These are phyloP conservation scores for Elysia crispata DNA, from an alignment of 2,888 invertebrate species.

Conservation along the genomic window DNA sequence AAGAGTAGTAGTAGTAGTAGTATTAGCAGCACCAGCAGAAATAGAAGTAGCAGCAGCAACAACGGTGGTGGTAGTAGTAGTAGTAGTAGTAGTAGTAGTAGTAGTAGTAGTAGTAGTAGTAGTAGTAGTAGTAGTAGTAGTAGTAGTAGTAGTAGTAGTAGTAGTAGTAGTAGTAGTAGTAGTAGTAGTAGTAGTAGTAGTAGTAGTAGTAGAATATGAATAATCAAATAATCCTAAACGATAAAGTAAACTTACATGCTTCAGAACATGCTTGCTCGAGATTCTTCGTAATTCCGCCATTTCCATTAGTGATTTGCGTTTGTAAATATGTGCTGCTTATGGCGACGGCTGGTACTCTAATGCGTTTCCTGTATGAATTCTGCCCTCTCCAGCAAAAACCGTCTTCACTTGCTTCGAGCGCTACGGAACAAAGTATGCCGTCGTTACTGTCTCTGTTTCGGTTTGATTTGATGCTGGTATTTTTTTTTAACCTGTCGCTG, in stretches of 20 bases:
- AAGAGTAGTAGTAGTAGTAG: background rate
- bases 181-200: background rate
- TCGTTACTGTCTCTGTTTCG: too few relatives aligned
- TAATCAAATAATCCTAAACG: background rate
- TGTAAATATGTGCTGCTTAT: too few relatives aligned
- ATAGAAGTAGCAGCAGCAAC: background rate
- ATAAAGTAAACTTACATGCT: background rate
- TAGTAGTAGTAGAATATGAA: background rate
- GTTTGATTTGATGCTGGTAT: too few relatives aligned
- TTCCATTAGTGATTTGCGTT: too few relatives aligned
- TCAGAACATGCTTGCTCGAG: background rate
- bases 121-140: background rate
- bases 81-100: constrained; percentile 1
- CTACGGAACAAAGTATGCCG: too few relatives aligned
- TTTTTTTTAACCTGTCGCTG: too few relatives aligned
- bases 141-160: too few relatives aligned
- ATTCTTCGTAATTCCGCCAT: background rate
- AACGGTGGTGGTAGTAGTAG: background rate
- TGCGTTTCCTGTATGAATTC: too few relatives aligned
- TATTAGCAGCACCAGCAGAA: constrained; percentile 14
- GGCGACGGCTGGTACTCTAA: too few relatives aligned
- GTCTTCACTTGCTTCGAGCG: too few relatives aligned
- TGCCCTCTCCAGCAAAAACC: too few relatives aligned
- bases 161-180: constrained; percentile 3
- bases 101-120: background rate